phyloP scores from a whole-genome alignment of 2,797 vertebrate genomes.

The Melanotaenia parkinsoni region DNA sequence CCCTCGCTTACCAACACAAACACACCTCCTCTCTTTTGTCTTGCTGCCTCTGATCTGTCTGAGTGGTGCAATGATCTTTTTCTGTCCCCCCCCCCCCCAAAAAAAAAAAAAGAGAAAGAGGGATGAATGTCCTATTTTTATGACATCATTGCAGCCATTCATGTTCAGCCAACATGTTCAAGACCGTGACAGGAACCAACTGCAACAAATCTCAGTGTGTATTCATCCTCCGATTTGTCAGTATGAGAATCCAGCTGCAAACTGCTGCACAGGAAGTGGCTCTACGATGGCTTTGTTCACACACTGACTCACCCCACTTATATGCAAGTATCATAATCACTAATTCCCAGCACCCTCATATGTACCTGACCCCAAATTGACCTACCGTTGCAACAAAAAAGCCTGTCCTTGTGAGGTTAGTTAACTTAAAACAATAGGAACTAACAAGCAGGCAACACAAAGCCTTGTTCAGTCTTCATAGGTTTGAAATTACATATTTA shows the following conservation, averaged over 20 bases:
- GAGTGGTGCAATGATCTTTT: constrained; percentile 46
- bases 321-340: not conserved
- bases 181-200: constrained; percentile 29
- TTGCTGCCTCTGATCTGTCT: constrained; percentile 19
- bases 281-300: constrained; percentile 55
- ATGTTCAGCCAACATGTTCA: constrained; percentile 36
- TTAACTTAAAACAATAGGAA: not conserved
- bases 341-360: not conserved
- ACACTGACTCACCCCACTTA: constrained; percentile 8
- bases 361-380: not conserved
- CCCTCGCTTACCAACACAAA: constrained; percentile 25
- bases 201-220: constrained; percentile 21
- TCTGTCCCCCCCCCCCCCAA: not conserved
- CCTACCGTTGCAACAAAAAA: not conserved
- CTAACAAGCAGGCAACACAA: not conserved
- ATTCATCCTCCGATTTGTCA: constrained; percentile 63
- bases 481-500: not conserved
- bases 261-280: constrained; percentile 66
- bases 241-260: constrained; percentile 66
- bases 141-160: constrained; percentile 49
- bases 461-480: constrained; percentile 7
- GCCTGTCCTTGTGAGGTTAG: not conserved
- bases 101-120: too few species aligned
- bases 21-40: constrained; percentile 22
- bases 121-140: constrained; percentile 27